Conservation (phyloP, 2,797 vertebrate genomes). For the Eleutherodactylus coqui region DNA sequence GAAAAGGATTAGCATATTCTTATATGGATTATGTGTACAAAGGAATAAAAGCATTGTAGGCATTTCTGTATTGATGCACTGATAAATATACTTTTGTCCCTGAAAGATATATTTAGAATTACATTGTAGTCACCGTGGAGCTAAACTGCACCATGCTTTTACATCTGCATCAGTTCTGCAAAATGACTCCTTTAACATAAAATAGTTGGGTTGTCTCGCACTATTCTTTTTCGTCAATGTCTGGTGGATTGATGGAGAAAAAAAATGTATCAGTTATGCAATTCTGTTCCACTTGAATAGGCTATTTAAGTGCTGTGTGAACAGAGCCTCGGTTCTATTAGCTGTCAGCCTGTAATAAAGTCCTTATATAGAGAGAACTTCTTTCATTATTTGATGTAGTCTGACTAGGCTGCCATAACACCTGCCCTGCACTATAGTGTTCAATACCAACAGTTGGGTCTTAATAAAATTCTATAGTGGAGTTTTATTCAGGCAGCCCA, state of each 20-base stretch:
- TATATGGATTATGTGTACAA: background rate
- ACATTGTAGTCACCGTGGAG: background rate
- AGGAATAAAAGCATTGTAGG: background rate
- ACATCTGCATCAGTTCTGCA: background rate
- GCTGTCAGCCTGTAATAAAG: background rate
- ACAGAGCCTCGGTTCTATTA: background rate
- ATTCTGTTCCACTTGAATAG: background rate
- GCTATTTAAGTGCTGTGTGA: background rate
- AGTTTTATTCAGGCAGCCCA: conserved; percentile 41
- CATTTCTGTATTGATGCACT: background rate
- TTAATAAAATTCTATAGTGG: conserved; percentile 36
- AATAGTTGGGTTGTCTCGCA: background rate
- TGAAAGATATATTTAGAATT: background rate
- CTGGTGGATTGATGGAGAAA: background rate
- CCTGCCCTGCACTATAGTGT: conserved; percentile 29
- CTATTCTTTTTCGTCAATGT: background rate
- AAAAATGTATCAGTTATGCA: background rate
- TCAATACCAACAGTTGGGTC: background rate
- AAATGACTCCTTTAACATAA: background rate
- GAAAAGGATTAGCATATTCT: background rate
- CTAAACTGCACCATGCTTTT: background rate
- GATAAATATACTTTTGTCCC: background rate
- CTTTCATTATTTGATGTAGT: conserved; percentile 28
- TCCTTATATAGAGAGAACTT: background rate
- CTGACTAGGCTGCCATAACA: background rate